phyloP scores from a whole-genome alignment of 2,113 vertebrate genomes.

The Eolophus roseicapilla region DNA sequence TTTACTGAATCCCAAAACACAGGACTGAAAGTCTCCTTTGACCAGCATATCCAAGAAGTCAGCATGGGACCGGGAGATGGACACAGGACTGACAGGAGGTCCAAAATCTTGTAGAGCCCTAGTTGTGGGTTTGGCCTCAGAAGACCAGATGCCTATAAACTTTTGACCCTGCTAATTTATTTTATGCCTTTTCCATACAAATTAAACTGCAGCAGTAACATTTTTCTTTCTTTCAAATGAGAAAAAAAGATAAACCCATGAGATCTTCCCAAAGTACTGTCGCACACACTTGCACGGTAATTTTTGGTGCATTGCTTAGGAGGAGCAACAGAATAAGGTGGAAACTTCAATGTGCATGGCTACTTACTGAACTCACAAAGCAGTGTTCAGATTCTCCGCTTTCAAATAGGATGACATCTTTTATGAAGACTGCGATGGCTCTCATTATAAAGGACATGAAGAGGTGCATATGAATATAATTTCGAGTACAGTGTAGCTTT shows the following conservation, averaged over 20 bases:
- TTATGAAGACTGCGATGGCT: slow-evolving; percentile 89
- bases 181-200: neutral
- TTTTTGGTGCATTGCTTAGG: neutral
- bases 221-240: neutral
- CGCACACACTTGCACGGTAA: neutral
- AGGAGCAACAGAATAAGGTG: neutral
- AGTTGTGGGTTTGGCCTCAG: neutral
- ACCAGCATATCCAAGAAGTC: neutral
- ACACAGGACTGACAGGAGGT: neutral
- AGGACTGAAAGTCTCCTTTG: neutral
- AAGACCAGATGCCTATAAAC: neutral
- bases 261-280: neutral
- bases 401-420: slow-evolving; percentile 90
- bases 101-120: neutral
- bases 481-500: slow-evolving; percentile 93
- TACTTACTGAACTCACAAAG: slow-evolving; percentile 84
- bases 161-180: neutral
- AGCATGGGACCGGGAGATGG: neutral
- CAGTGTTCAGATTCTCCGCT: slow-evolving; percentile 83
- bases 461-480: slow-evolving; percentile 94
- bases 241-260: neutral
- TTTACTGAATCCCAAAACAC: neutral
- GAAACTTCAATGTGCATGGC: fast-evolving
- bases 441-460: slow-evolving; percentile 94
- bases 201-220: neutral